phyloP scores from a whole-genome alignment of 2,113 vertebrate genomes.

The Grus americana region DNA sequence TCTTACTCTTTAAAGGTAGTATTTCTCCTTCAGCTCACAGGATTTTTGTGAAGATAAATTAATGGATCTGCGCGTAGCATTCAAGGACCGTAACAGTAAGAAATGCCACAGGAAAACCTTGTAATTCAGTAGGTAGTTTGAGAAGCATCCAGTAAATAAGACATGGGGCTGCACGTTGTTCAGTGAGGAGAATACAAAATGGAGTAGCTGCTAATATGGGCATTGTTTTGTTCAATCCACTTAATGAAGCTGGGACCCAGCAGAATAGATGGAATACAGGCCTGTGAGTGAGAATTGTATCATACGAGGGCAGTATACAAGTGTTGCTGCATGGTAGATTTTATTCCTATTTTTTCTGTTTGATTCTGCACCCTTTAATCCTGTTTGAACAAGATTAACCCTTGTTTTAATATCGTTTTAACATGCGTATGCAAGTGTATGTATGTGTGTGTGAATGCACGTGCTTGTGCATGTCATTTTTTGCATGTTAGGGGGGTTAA shows the following conservation, averaged over 20 bases:
- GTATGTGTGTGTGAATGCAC: background rate
- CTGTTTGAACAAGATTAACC: conserved; percentile 5
- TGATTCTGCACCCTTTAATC: background rate
- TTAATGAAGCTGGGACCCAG: background rate
- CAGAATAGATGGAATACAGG: background rate
- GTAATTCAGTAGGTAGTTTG: background rate
- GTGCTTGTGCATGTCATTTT: background rate
- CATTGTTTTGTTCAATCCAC: background rate
- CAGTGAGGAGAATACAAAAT: background rate
- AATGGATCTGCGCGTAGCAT: background rate
- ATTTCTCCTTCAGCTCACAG: background rate
- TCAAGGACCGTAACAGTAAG: background rate
- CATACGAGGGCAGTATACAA: background rate
- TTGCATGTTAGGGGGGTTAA: background rate
- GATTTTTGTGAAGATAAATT: background rate
- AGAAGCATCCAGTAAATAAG: background rate
- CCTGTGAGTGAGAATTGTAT: background rate
- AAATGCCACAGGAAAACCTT: background rate
- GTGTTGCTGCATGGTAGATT: background rate
- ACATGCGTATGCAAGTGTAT: background rate
- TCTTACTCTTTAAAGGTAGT: background rate
- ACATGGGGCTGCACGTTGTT: background rate
- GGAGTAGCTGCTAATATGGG: background rate
- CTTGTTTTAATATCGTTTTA: background rate
- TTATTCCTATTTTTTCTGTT: background rate